Evolutionary conservation across 2,113 vertebrate genomes (phyloP).

Genomic region (Diphyllodes magnificus): DNA sequence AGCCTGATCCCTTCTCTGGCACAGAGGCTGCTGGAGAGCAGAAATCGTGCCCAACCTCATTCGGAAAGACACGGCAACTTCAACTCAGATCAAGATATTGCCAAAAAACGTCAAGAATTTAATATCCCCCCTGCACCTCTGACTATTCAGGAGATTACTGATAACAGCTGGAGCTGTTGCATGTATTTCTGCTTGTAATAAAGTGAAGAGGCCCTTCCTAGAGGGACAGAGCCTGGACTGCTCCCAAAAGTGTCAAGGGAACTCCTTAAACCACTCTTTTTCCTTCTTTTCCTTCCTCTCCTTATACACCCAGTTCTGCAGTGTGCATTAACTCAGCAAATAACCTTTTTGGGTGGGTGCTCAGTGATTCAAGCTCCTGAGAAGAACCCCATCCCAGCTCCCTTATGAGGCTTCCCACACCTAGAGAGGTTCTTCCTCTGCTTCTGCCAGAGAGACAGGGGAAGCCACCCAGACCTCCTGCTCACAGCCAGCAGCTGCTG

Average conservation of each 20-base stretch:
- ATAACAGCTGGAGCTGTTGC: not conserved
- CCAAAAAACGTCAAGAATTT: constrained; percentile 23
- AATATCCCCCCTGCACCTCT: constrained; percentile 37
- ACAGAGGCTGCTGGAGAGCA: not conserved
- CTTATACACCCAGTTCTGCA: not conserved
- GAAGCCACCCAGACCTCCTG: not conserved
- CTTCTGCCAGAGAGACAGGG: not conserved
- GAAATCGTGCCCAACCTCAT: not conserved
- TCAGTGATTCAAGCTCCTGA: not conserved
- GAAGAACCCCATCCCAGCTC: not conserved
- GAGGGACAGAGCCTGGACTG: not conserved
- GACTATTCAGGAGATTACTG: constrained; percentile 16
- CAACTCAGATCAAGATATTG: not conserved
- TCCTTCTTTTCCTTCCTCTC: not conserved
- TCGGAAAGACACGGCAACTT: not conserved
- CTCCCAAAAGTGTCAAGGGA: not conserved
- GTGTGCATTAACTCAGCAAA: not conserved
- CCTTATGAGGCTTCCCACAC: constrained; percentile 17
- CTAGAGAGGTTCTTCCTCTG: constrained; percentile 1
- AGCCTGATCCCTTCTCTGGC: constrained; percentile 29
- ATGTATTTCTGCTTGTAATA: not conserved
- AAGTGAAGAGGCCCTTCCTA: not conserved
- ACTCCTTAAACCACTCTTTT: not conserved
- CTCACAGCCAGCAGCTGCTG: not conserved
- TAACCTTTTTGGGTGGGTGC: not conserved